phyloP scores from a whole-genome alignment of 2,113 vertebrate genomes.

The Petaurus breviceps region DNA sequence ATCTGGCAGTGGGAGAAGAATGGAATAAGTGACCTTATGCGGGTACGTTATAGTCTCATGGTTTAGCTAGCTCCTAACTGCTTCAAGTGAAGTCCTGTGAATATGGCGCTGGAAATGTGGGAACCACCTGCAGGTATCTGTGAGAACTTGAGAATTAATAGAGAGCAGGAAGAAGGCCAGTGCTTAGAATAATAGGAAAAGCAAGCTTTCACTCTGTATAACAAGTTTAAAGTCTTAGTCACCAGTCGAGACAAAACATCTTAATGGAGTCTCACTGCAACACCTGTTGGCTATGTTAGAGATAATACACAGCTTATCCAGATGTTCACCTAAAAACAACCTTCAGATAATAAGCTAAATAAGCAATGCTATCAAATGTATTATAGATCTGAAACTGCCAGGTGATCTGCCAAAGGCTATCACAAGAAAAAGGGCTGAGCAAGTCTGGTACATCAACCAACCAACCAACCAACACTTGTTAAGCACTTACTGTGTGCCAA shows the following conservation, averaged over 20 bases:
- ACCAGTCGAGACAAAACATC: neutral
- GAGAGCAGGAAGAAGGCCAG: neutral
- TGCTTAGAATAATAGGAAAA: neutral
- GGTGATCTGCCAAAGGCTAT: neutral
- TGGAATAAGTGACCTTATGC: neutral
- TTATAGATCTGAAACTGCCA: neutral
- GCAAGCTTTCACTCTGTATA: neutral
- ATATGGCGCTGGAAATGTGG: neutral
- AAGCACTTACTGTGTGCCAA: neutral
- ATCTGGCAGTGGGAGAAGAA: neutral
- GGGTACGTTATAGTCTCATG: neutral
- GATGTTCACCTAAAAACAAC: neutral
- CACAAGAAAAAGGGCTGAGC: neutral
- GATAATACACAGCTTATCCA: neutral
- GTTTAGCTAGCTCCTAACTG: neutral
- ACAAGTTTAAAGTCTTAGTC: neutral
- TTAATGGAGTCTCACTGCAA: neutral
- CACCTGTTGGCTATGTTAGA: neutral
- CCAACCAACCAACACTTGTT: neutral
- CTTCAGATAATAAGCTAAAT: neutral
- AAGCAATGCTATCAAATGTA: neutral
- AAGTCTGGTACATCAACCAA: neutral
- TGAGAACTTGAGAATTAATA: neutral
- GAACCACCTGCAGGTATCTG: neutral
- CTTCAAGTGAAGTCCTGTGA: neutral